Evolutionary conservation across 2,797 vertebrate genomes (phyloP).

Genomic region (Melanotaenia trifasciata): DNA sequence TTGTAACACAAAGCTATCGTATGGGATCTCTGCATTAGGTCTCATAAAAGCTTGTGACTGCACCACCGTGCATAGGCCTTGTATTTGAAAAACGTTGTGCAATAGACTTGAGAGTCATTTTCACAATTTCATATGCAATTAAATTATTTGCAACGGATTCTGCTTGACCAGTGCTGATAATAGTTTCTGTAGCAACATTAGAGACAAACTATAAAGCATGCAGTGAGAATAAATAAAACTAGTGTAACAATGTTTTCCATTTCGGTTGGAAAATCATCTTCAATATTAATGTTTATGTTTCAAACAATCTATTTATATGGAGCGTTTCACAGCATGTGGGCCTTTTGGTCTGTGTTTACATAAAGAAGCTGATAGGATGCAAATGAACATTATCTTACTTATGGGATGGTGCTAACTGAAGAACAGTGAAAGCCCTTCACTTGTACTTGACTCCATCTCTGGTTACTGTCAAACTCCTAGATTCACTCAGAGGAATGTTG

Average conservation of each 20-base stretch:
- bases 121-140: constrained; percentile 16
- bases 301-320: constrained; percentile 55
- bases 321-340: constrained; percentile 54
- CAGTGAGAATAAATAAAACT: background rate
- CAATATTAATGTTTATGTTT: constrained; percentile 65
- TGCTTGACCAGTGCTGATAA: constrained; percentile 13
- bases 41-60: constrained; percentile 44
- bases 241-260: constrained; percentile 18
- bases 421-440: constrained; percentile 60
- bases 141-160: background rate
- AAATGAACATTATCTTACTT: constrained; percentile 65
- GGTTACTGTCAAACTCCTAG: constrained; percentile 69
- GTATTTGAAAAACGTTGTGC: constrained; percentile 47
- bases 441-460: constrained; percentile 65
- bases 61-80: constrained; percentile 24
- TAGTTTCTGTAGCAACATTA: constrained; percentile 22
- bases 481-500: constrained; percentile 67
- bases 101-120: constrained; percentile 21
- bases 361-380: constrained; percentile 72
- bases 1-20: constrained; percentile 49
- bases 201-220: constrained; percentile 27
- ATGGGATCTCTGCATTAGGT: constrained; percentile 42
- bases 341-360: constrained; percentile 73
- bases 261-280: constrained; percentile 19
- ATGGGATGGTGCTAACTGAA: constrained; percentile 78